A percentile compares a stretch with the other conserved stretches of the same genome.
These are phyloP conservation scores for Gopherus flavomarginatus DNA, from an alignment of 2,113 vertebrate genomes.

Conservation along the genomic window DNA sequence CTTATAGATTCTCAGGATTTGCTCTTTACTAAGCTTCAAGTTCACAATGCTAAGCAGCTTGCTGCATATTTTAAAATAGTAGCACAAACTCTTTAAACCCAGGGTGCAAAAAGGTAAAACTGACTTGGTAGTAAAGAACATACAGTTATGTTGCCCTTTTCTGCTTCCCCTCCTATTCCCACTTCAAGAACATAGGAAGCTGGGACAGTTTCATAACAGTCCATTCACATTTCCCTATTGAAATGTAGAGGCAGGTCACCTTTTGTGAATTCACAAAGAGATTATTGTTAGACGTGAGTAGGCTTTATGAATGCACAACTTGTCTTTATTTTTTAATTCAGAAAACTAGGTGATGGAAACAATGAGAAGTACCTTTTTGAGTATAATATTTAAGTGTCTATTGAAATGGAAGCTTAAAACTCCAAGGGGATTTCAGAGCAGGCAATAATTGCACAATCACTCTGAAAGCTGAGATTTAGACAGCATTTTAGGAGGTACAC, in stretches of 20 bases:
- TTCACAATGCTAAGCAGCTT: not conserved
- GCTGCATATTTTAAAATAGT: not conserved
- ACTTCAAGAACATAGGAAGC: conserved; percentile 57
- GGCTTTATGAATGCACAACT: conserved; percentile 50
- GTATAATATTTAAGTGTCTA: conserved; percentile 68
- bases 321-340: conserved; percentile 57
- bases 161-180: not conserved
- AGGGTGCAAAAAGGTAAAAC: not conserved
- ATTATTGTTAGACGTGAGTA: conserved; percentile 65
- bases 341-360: conserved; percentile 65
- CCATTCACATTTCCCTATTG: conserved; percentile 69
- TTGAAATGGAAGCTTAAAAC: conserved; percentile 61
- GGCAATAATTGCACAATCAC: conserved; percentile 58
- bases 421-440: conserved; percentile 63
- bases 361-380: conserved; percentile 74
- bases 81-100: not conserved
- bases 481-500: conserved; percentile 69
- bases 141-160: not conserved
- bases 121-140: not conserved
- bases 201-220: conserved; percentile 72
- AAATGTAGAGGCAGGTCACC: conserved; percentile 67
- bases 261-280: conserved; percentile 71
- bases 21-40: not conserved
- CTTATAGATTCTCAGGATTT: not conserved
- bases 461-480: conserved; percentile 67